Evolutionary conservation across 2,888 invertebrate species (phyloP).

Genomic region (Catocala sponsa): DNA sequence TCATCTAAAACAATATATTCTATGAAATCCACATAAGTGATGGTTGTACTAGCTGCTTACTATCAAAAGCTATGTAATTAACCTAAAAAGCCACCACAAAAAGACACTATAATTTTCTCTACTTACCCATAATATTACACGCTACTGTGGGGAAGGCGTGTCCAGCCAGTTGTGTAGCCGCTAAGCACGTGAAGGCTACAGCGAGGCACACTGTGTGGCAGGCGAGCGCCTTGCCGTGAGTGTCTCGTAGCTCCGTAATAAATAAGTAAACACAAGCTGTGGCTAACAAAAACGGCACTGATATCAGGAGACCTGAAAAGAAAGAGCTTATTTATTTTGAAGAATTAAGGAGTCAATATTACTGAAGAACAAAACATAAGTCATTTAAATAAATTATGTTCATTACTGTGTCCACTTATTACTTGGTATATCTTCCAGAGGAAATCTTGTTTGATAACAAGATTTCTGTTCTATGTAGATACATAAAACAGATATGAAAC

Average conservation of each 20-base stretch:
- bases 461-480: too few species aligned
- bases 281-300: slow-evolving; percentile 84
- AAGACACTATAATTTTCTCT: background rate
- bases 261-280: slow-evolving; percentile 82
- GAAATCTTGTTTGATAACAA: too few species aligned
- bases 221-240: slow-evolving; percentile 87
- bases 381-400: too few species aligned
- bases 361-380: too few species aligned
- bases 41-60: background rate
- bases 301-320: slow-evolving; percentile 79
- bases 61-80: background rate
- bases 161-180: slow-evolving; percentile 86
- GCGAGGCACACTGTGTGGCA: slow-evolving; percentile 87
- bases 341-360: too few species aligned
- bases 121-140: slow-evolving; percentile 84
- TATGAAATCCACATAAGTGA: background rate
- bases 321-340: background rate
- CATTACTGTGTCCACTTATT: too few species aligned
- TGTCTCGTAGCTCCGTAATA: slow-evolving; percentile 86
- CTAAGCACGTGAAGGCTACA: slow-evolving; percentile 85
- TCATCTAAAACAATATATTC: background rate
- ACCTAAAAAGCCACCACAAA: background rate
- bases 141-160: slow-evolving; percentile 77
- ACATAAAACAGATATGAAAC: too few species aligned
- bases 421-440: too few species aligned